Evolutionary conservation across 2,888 invertebrate genomes (phyloP).

Genomic region (Galerucella nymphaeae): DNA sequence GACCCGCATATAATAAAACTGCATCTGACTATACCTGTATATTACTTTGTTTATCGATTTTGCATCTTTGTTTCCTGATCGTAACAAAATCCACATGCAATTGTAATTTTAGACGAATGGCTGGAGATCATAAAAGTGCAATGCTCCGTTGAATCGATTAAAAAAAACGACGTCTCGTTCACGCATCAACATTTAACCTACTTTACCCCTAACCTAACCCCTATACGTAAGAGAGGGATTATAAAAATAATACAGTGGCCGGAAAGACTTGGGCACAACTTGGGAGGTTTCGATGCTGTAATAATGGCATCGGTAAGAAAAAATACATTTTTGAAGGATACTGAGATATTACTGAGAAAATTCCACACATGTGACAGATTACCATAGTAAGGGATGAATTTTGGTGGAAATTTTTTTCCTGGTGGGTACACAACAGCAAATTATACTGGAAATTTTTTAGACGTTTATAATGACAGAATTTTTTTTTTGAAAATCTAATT

Average conservation of each 20-base stretch:
- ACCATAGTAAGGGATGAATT: too few species aligned
- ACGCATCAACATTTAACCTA: constrained; percentile 14
- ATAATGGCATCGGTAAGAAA: background rate
- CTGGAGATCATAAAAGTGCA: constrained; percentile 15
- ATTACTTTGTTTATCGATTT: background rate
- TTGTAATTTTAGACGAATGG: constrained; percentile 7
- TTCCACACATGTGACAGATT: too few species aligned
- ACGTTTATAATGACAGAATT: too few species aligned
- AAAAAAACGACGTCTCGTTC: background rate
- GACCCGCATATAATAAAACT: too few species aligned
- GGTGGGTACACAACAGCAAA: too few species aligned
- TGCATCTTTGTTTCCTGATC: background rate
- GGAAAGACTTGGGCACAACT: background rate
- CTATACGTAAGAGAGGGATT: background rate
- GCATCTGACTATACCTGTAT: background rate
- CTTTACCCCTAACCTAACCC: background rate
- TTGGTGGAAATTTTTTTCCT: too few species aligned
- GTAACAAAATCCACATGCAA: constrained; percentile 5
- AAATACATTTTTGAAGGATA: too few species aligned
- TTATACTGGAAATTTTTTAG: too few species aligned
- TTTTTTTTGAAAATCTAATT: too few species aligned
- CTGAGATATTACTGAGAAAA: too few species aligned
- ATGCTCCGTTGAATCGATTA: constrained; percentile 11
- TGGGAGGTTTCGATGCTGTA: background rate
- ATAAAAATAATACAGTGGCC: constrained; percentile 1